phyloP scores from a whole-genome alignment of 2,797 vertebrate genomes.

The Neomorphus geoffroyi region DNA sequence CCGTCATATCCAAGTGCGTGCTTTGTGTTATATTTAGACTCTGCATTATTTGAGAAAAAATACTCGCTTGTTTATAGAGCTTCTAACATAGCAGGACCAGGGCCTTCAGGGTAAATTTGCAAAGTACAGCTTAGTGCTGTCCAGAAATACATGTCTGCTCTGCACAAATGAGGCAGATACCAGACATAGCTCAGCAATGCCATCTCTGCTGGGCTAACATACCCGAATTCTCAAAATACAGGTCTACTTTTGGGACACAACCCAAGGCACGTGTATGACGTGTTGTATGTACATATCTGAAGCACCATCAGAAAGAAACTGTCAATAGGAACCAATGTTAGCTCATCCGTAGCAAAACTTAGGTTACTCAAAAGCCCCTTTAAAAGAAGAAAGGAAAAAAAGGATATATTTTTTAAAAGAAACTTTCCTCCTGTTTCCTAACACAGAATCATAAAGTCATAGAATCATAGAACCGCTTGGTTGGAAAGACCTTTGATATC shows the following conservation, averaged over 20 bases:
- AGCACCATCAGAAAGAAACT: neutral
- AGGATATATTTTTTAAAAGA: neutral
- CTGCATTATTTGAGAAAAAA: neutral
- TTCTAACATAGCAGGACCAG: neutral
- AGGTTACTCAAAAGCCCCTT: neutral
- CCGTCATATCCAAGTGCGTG: neutral
- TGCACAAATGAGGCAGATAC: neutral
- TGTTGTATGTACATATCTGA: rapidly evolving
- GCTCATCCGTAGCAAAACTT: neutral
- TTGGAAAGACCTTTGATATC: too few relatives aligned
- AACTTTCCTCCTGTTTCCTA: neutral
- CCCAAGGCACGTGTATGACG: neutral
- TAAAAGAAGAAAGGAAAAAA: neutral
- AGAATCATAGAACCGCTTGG: too few relatives aligned
- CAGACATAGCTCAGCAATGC: neutral
- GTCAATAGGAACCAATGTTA: neutral
- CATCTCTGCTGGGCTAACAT: neutral
- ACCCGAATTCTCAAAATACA: neutral
- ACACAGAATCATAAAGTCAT: too few relatives aligned
- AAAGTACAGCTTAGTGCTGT: neutral
- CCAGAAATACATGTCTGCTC: neutral
- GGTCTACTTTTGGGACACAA: neutral
- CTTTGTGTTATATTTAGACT: conserved; percentile 9
- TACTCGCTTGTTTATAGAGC: neutral
- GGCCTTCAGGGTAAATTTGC: neutral